Conservation (phyloP, 2,113 vertebrate species). For the Lipophrys pholis region DNA sequence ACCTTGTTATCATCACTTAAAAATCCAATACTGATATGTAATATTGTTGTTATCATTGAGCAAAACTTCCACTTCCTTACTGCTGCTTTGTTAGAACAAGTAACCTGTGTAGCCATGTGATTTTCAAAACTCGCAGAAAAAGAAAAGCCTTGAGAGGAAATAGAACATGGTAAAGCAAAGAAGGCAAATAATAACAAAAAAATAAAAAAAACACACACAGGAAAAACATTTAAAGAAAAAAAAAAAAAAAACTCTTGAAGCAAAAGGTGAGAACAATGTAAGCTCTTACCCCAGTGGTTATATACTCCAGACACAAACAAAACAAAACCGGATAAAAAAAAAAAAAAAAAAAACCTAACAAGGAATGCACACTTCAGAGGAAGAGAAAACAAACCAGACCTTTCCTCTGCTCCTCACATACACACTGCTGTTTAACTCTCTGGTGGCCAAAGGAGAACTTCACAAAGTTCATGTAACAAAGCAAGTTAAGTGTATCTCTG, state of each 20-base stretch:
- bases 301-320: conserved; percentile 30
- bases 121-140: neutral
- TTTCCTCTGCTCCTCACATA: conserved; percentile 45
- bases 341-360: neutral
- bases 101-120: neutral
- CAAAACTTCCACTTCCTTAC: neutral
- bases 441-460: conserved; percentile 68
- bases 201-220: neutral
- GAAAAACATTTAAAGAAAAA: neutral
- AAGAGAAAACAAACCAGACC: conserved; percentile 38
- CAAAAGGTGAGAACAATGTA: conserved; percentile 56
- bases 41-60: neutral
- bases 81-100: conserved; percentile 3
- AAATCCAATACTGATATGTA: neutral
- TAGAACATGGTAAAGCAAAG: neutral
- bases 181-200: neutral
- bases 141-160: conserved; percentile 2
- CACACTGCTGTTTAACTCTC: conserved; percentile 62
- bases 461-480: conserved; percentile 70
- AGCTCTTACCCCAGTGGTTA: conserved; percentile 61
- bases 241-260: neutral
- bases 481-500: conserved; percentile 75
- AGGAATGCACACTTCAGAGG: conserved; percentile 42
- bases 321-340: conserved; percentile 16
- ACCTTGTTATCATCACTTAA: neutral